A percentile compares a stretch with the other conserved stretches of the same genome.
Evolutionary conservation across 2,888 invertebrate genomes (phyloP).

Genomic region (Tortricodes alternella): DNA sequence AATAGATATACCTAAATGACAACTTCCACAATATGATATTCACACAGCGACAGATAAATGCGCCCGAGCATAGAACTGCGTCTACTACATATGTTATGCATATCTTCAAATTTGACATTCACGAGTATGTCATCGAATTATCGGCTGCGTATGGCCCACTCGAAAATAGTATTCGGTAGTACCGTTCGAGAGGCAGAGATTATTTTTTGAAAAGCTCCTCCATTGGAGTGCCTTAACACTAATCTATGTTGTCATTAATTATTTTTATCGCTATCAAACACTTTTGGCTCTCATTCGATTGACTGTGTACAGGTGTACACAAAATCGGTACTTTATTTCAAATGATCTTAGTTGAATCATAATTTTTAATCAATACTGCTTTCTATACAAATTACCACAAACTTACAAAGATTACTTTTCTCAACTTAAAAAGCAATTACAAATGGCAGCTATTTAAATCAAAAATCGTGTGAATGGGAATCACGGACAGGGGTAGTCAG

Average conservation of each 20-base stretch:
- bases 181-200: constrained; percentile 74
- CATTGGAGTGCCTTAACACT: constrained; percentile 76
- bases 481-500: constrained; percentile 37
- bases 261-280: constrained; percentile 81
- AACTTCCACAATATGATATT: no score
- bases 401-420: not conserved
- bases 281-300: constrained; percentile 71
- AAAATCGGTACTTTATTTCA: constrained; percentile 45
- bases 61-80: not conserved
- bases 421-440: not conserved
- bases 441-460: constrained; percentile 36
- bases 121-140: constrained; percentile 30
- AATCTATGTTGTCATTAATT: constrained; percentile 81
- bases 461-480: constrained; percentile 44
- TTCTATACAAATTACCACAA: not conserved
- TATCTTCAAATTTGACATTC: constrained; percentile 29
- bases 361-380: not conserved
- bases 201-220: constrained; percentile 81
- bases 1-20: no score
- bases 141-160: constrained; percentile 62
- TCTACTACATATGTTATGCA: no score
- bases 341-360: constrained; percentile 19
- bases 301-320: constrained; percentile 55
- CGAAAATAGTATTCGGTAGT: constrained; percentile 74
- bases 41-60: not conserved